Base-by-base conservation (phyloP, 2,888 invertebrate genomes). In the Tenthredo livida region DNA sequence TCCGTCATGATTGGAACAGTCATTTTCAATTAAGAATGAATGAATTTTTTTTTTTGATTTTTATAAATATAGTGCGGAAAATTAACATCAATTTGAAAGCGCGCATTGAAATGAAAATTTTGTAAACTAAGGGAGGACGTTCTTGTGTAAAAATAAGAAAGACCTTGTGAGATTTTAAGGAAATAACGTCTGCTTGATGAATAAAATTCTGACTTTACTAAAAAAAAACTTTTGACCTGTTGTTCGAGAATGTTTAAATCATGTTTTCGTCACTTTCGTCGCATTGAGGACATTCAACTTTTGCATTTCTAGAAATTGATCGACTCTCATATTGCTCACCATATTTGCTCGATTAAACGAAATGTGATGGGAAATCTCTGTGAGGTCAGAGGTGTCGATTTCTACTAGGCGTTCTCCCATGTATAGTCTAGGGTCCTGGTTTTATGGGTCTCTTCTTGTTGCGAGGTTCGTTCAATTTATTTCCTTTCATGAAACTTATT, bases 401-500 rank as follows among this genome's bases (percentile, higher is more conserved):
- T 50, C 9, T 50, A 17, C 17, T n/a, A 29, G 25, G 7, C 29
- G 40, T 43, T 21, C 15, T 12, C 21, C 3, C 37, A 37, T 37
- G 12, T 43, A 73, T 29, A 43, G 43, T 67, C 33, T 12, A 17
- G 50, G 33, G 47, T 77, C 77, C n/a, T 77, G 77, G 54, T 77
- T 77, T 77, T 33, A 77, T n/a, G 77, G 29, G 21, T 29, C 77
- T 47, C 33, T 77, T 77, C 77, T 77, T 33, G 17, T 77, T 33
- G 77, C 33, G 77, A 50, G 80, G n/a, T 80, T 61, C 80, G 21
- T 40, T 61, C 80, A 80, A 80, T 80, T 61, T 80, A 40, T 61
- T 80, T 80, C 80, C 80, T 80, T 80, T 80, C 80, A 80, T 61
- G 25, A 37, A 80, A 80, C 80, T 80, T 80, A 29, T 61, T 40